A percentile compares a stretch with the other conserved stretches of the same genome.
Evolutionary conservation across 1,140 invertebrate species (phyloP).

Genomic region (Panagrolaimus sp.): DNA sequence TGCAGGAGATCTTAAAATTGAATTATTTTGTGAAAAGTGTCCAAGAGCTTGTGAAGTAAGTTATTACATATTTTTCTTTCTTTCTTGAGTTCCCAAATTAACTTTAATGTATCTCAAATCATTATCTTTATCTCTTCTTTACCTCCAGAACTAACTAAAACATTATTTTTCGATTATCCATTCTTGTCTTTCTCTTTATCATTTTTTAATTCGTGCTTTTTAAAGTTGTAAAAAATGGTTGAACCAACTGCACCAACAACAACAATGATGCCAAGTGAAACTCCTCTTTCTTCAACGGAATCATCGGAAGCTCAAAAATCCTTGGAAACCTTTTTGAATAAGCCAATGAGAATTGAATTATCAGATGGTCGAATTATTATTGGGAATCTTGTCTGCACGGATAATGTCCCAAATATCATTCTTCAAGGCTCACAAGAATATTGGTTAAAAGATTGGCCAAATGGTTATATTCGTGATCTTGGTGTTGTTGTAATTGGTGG

Average conservation of each 20-base stretch:
- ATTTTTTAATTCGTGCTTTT: no score
- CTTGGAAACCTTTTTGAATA: conserved; percentile 65
- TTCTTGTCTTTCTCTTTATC: no score
- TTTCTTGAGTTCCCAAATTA: neutral
- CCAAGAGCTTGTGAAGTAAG: conserved; percentile 81
- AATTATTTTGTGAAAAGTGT: conserved; percentile 88
- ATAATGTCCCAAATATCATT: conserved; percentile 84
- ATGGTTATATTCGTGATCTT: neutral
- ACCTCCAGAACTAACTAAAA: no score
- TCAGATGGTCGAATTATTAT: conserved; percentile 80
- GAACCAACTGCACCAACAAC: no score
- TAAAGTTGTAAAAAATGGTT: no score
- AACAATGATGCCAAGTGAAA: no score
- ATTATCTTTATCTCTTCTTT: no score
- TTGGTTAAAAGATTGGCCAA: conserved; percentile 66
- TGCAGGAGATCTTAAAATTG: conserved; percentile 89
- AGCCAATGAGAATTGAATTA: conserved; percentile 78
- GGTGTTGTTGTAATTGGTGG: conserved; percentile 1
- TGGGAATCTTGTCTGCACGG: conserved; percentile 83
- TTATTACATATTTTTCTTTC: neutral
- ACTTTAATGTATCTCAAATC: neutral
- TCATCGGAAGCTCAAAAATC: conserved; percentile 22
- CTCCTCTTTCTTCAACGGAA: no score
- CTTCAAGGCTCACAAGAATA: conserved; percentile 79
- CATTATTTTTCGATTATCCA: no score